phyloP scores from a whole-genome alignment of 2,888 invertebrate species.

The Priapulus caudatus region DNA sequence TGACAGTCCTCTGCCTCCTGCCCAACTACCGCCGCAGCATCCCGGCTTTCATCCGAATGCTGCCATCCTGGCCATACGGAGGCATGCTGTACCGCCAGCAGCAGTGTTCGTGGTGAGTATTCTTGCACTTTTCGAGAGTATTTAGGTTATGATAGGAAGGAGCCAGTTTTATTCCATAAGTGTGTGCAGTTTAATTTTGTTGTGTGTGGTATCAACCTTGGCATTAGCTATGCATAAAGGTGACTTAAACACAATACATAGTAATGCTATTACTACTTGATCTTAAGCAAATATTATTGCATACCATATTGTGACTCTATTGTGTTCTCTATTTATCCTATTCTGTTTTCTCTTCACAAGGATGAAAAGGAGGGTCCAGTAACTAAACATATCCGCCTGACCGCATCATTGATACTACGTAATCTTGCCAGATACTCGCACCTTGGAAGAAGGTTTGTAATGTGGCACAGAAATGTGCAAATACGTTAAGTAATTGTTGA shows the following conservation, averaged over 20 bases:
- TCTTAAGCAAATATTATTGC: not conserved
- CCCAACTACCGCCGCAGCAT: constrained; percentile 49
- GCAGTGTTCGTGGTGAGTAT: constrained; percentile 34
- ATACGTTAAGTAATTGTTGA: too few relatives aligned
- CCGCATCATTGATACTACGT: constrained; percentile 87
- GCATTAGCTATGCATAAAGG: too few relatives aligned
- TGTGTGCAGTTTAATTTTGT: too few relatives aligned
- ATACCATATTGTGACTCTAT: not conserved
- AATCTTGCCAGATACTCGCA: constrained; percentile 89
- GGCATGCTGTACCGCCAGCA: constrained; percentile 59
- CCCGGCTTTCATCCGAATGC: constrained; percentile 91
- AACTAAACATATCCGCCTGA: constrained; percentile 94
- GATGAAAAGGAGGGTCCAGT: constrained; percentile 98
- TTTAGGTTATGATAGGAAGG: too few relatives aligned
- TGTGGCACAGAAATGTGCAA: too few relatives aligned
- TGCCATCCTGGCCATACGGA: constrained; percentile 87
- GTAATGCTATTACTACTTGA: too few relatives aligned
- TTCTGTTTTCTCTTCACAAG: too few relatives aligned
- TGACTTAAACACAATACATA: too few relatives aligned
- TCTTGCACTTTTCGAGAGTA: too few relatives aligned
- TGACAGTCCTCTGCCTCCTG: constrained; percentile 43
- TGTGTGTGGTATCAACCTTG: too few relatives aligned
- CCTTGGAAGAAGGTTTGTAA: constrained; percentile 72
- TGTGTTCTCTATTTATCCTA: too few relatives aligned
- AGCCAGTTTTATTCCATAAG: too few relatives aligned